These are phyloP conservation scores for Lepeophtheirus salmonis DNA, from an alignment of 1,140 invertebrate genomes.

Conservation along the genomic window DNA sequence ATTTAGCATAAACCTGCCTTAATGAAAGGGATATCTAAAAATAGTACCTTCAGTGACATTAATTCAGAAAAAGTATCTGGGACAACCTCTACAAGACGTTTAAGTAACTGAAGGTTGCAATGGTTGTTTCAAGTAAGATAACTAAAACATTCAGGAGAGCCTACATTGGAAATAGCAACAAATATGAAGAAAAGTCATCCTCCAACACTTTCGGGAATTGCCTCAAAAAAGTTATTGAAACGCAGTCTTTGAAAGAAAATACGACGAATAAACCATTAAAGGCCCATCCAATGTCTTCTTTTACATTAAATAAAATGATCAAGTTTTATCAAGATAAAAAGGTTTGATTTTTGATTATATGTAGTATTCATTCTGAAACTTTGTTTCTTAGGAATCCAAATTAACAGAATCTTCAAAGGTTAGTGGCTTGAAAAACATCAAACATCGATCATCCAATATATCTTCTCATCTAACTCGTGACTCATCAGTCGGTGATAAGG, in stretches of 20 bases:
- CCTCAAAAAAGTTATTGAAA: background rate
- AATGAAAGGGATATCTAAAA: background rate
- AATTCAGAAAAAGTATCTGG: too few relatives aligned
- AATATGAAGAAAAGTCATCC: background rate
- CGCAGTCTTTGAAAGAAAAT: too few relatives aligned
- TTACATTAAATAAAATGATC: background rate
- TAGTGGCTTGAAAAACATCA: background rate
- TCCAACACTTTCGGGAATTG: background rate
- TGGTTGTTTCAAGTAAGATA: too few relatives aligned
- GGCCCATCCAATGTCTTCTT: background rate
- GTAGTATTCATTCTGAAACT: background rate
- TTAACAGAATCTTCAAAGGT: background rate
- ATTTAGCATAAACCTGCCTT: background rate
- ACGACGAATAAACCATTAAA: background rate
- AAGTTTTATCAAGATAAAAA: background rate
- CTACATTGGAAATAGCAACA: too few relatives aligned
- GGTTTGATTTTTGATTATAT: background rate
- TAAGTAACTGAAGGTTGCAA: too few relatives aligned
- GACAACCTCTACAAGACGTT: too few relatives aligned
- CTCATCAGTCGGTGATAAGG: background rate
- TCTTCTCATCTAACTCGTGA: background rate
- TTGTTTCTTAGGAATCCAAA: background rate
- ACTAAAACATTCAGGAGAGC: too few relatives aligned
- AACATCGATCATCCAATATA: background rate
- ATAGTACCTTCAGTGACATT: background rate